Evolutionary conservation across 1,140 invertebrate species (phyloP).

Genomic region (Holotrichia oblita): DNA sequence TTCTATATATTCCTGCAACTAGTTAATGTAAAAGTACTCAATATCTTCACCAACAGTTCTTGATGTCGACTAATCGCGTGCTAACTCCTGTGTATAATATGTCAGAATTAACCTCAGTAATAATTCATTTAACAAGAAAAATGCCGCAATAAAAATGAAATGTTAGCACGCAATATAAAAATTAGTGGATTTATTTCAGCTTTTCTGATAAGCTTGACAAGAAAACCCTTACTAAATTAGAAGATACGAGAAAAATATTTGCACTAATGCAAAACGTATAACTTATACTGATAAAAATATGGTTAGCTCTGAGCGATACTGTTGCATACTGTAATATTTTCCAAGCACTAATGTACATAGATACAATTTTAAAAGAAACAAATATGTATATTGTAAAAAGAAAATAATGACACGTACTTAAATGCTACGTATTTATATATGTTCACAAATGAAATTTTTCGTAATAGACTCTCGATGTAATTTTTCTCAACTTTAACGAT

Average conservation of each 20-base stretch:
- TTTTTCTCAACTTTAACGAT: neutral
- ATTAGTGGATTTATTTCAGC: constrained; percentile 9
- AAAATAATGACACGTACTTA: neutral
- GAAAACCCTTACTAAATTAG: neutral
- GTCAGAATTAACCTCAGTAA: neutral
- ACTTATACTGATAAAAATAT: too few species aligned
- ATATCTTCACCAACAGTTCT: neutral
- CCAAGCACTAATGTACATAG: too few species aligned
- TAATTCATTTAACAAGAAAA: constrained; percentile 28
- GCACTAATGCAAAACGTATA: neutral
- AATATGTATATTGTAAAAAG: neutral
- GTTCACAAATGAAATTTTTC: neutral
- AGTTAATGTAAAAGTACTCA: too few species aligned
- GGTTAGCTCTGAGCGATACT: too few species aligned
- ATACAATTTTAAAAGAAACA: too few species aligned
- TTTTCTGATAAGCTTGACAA: constrained; percentile 4
- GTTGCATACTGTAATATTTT: too few species aligned
- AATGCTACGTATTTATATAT: neutral
- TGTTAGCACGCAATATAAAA: constrained; percentile 24
- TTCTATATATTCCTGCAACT: too few species aligned
- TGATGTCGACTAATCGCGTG: neutral
- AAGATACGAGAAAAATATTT: neutral
- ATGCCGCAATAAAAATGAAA: neutral
- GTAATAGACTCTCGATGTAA: neutral
- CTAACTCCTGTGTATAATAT: neutral